These are phyloP conservation scores for Micromys minutus DNA, from an alignment of 2,113 vertebrate species.

Conservation along the genomic window DNA sequence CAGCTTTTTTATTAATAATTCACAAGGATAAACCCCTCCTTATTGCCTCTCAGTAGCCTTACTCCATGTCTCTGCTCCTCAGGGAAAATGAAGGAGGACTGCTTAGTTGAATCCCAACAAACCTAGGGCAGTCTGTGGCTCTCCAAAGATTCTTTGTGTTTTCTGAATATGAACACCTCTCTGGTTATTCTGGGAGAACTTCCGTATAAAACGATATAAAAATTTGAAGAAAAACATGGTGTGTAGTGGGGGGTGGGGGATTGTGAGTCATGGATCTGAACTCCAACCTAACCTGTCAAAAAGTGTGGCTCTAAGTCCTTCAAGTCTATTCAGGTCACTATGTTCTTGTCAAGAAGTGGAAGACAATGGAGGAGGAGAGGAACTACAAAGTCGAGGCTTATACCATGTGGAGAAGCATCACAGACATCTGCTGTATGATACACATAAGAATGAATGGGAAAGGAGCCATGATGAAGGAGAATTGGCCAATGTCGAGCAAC, in stretches of 20 bases:
- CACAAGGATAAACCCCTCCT: neutral
- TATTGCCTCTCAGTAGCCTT: neutral
- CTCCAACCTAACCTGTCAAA: neutral
- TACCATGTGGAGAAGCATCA: neutral
- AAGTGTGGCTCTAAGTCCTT: neutral
- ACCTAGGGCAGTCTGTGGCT: neutral
- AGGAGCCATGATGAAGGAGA: neutral
- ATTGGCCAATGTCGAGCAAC: neutral
- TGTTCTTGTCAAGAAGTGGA: neutral
- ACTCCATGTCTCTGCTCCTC: neutral
- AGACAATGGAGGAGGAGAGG: neutral
- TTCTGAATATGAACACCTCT: neutral
- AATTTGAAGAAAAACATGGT: neutral
- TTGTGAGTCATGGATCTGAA: neutral
- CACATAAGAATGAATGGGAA: neutral
- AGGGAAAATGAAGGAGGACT: neutral
- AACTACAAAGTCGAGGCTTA: neutral
- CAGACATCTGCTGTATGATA: neutral
- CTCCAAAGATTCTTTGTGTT: neutral
- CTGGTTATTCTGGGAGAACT: neutral
- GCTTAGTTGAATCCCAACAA: neutral
- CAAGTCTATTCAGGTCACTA: neutral
- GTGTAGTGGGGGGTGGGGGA: neutral
- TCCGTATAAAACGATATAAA: neutral
- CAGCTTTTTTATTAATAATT: neutral